Evolutionary conservation across 1,140 invertebrate species (phyloP), one percentile per base, ranked within the genome.

Genomic region (Drosophila ironensis): DNA sequence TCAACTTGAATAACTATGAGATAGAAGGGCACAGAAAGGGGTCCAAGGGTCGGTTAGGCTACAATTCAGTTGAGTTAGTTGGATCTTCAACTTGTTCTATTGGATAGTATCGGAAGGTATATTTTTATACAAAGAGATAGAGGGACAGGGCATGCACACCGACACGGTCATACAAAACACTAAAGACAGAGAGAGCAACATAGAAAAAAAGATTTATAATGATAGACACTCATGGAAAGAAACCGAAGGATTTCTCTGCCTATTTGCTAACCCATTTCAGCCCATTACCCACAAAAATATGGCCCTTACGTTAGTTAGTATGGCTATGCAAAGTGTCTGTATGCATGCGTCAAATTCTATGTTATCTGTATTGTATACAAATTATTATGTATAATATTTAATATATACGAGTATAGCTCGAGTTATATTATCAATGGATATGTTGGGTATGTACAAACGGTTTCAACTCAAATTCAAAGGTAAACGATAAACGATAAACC

Each of bases 1-100:
- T 67, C 14, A 76, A 80, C 59, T 48, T 24, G 37, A 14, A 57
- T 75, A 74, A 61, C 78, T 76, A 72, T 74, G 27, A 60, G 42
- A 54, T 46, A n/a, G n/a, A 40, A 30, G 37, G 51, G 17, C 20
- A 16, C 20, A 11, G 40, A n/a, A 22, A 22, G 24, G 17, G 38
- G 17, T 35, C 45, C 24, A 12, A n/a, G 17, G 19, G 46, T 27
- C 16, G 16, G 3, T 38, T 24, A 35, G 40, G 35, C 41, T 53
- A 66, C 63, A 8, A 16, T 41, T 56, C 19, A 25, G 6, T 50
- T 46, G 52, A 27, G 40, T 9, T 47, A 48, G 5, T 38, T 22
- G 12, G n/a, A 37, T 27, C 48, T 6, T 20, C 17, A 60, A 17
- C 25, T 27, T 30, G 14, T 12, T 4, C n/a, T 42, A 28, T 7